Percentiles rank a stretch among this genome's conserved stretches.
These are phyloP conservation scores for Aelia acuminata DNA, from an alignment of 2,888 invertebrate genomes.

Conservation along the genomic window DNA sequence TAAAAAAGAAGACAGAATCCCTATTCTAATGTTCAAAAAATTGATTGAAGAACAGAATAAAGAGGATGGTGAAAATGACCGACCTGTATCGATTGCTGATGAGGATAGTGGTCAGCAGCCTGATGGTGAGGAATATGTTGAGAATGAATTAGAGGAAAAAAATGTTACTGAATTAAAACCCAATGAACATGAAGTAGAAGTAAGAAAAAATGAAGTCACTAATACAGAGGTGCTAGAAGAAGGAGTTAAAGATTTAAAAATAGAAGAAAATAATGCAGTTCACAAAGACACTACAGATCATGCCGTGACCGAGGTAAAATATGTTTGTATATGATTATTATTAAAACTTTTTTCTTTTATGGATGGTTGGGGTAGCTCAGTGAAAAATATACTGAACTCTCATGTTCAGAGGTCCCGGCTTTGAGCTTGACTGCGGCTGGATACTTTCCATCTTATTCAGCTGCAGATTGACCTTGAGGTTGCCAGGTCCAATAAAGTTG, in stretches of 20 bases:
- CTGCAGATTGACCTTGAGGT: too few relatives aligned
- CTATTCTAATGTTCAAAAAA: constrained; percentile 34
- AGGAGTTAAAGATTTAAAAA: not conserved
- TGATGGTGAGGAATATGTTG: not conserved
- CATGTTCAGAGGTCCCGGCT: too few relatives aligned
- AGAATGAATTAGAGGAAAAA: not conserved
- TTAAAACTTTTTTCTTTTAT: too few relatives aligned
- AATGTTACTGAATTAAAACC: not conserved
- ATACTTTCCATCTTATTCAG: too few relatives aligned
- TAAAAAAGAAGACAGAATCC: not conserved
- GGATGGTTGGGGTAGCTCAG: too few relatives aligned
- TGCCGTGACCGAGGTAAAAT: not conserved
- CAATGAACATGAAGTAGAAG: not conserved
- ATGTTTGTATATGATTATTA: too few relatives aligned
- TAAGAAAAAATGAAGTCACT: not conserved
- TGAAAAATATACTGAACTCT: too few relatives aligned
- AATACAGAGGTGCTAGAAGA: not conserved
- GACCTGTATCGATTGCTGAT: not conserved
- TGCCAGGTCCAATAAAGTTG: too few relatives aligned
- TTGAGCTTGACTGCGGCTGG: too few relatives aligned
- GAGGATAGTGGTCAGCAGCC: not conserved
- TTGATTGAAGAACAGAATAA: not conserved
- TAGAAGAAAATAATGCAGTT: not conserved
- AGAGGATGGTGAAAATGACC: not conserved
- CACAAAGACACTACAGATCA: not conserved